These are phyloP conservation scores for Elymnias hypermnestra DNA, from an alignment of 1,140 invertebrate species.

Conservation along the genomic window DNA sequence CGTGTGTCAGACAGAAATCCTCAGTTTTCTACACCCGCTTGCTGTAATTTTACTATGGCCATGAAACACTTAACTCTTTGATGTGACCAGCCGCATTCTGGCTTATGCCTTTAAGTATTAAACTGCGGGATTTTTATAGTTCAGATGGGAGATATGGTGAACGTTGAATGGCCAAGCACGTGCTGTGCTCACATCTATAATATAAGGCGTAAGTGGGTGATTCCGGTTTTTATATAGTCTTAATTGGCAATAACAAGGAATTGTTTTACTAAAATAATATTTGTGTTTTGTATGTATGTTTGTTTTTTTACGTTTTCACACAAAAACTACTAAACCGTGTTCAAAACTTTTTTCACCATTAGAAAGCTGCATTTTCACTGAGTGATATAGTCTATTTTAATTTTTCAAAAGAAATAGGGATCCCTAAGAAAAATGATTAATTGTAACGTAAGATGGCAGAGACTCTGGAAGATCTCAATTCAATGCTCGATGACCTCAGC, in stretches of 20 bases:
- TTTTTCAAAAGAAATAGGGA: too few species aligned
- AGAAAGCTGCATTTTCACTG: too few species aligned
- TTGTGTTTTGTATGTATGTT: too few species aligned
- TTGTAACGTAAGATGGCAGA: too few species aligned
- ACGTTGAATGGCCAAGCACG: conserved; percentile 34
- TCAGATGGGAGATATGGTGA: conserved; percentile 41
- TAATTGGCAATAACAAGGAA: conserved; percentile 19
- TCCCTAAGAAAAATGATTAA: too few species aligned
- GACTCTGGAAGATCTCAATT: too few species aligned
- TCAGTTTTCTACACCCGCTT: conserved; percentile 18
- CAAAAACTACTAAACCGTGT: too few species aligned
- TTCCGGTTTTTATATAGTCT: conserved; percentile 27
- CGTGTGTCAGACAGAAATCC: conserved; percentile 18
- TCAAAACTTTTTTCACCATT: too few species aligned
- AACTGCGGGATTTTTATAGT: conserved; percentile 48
- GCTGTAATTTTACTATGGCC: conserved; percentile 40
- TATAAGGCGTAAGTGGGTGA: conserved; percentile 14
- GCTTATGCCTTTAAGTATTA: conserved; percentile 44
- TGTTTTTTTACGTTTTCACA: too few species aligned
- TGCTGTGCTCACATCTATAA: conserved; percentile 25
- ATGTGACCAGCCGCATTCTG: conserved; percentile 36
- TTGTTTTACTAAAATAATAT: too few species aligned
- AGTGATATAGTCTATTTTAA: too few species aligned
- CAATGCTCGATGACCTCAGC: too few species aligned
- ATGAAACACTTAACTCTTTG: conserved; percentile 49